These are phyloP conservation scores for Neogobius melanostomus DNA, from an alignment of 2,113 vertebrate genomes.

Conservation along the genomic window DNA sequence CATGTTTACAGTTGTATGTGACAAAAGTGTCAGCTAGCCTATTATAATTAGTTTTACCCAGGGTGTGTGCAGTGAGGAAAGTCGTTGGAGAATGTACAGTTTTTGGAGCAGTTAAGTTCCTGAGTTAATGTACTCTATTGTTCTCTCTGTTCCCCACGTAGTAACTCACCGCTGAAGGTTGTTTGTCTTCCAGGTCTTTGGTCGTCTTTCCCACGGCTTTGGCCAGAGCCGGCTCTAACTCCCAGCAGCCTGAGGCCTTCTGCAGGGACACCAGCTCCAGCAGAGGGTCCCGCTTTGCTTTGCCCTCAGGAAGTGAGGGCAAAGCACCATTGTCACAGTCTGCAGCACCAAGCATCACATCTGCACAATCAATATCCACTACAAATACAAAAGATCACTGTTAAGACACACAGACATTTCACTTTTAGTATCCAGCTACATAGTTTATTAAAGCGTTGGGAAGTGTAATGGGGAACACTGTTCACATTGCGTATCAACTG, in stretches of 20 bases:
- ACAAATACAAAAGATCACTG: too few species aligned
- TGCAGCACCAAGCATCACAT: too few species aligned
- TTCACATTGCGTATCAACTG: too few species aligned
- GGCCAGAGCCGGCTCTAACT: slow-evolving; percentile 62
- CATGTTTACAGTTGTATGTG: too few species aligned
- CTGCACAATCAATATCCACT: too few species aligned
- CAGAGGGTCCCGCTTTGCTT: slow-evolving; percentile 36
- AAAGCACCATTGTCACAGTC: background rate
- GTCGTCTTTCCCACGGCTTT: slow-evolving; percentile 57
- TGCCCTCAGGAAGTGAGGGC: background rate
- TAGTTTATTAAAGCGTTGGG: too few species aligned
- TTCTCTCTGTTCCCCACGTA: background rate
- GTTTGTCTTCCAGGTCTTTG: slow-evolving; percentile 48
- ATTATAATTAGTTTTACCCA: too few species aligned
- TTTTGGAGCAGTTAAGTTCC: too few species aligned
- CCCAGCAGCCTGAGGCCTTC: slow-evolving; percentile 81
- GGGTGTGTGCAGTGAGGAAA: background rate
- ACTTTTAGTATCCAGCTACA: too few species aligned
- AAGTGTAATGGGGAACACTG: too few species aligned
- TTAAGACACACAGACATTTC: too few species aligned
- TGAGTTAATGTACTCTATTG: background rate
- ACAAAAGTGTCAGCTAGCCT: too few species aligned
- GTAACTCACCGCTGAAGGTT: slow-evolving; percentile 61
- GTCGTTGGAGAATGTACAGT: background rate
- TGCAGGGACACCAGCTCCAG: slow-evolving; percentile 77